Evolutionary conservation across 2,888 invertebrate genomes (phyloP).

Genomic region (Drosophila greeni): DNA sequence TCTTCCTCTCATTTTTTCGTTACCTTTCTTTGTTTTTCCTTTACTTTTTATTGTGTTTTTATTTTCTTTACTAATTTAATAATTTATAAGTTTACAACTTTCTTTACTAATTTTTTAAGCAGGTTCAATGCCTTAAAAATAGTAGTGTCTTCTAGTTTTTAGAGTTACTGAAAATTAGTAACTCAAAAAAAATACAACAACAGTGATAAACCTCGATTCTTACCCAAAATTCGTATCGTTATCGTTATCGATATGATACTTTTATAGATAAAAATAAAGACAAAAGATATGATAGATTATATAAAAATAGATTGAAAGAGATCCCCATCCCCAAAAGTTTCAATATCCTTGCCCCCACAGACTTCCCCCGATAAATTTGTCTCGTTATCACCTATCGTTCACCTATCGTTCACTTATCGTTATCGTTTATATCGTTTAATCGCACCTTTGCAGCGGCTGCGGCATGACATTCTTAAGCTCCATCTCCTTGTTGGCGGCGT

Average conservation of each 20-base stretch:
- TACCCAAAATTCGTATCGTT: background rate
- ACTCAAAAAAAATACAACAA: background rate
- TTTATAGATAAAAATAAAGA: background rate
- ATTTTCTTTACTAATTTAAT: too few species aligned
- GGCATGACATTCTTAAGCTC: slow-evolving; percentile 91
- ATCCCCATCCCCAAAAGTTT: background rate
- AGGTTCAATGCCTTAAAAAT: background rate
- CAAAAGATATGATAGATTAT: too few species aligned
- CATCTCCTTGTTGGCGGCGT: slow-evolving; percentile 91
- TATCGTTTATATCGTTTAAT: slow-evolving; percentile 10
- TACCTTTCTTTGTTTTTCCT: too few species aligned
- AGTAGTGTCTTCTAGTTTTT: background rate
- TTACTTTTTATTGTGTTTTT: too few species aligned
- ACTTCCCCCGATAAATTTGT: background rate
- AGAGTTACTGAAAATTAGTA: background rate
- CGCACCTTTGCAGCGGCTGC: slow-evolving; percentile 90
- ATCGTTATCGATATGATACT: background rate
- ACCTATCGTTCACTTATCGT: too few species aligned
- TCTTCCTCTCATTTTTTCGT: too few species aligned
- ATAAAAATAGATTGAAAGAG: background rate
- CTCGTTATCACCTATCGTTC: slow-evolving; percentile 1
- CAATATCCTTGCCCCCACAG: background rate
- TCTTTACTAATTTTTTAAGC: background rate
- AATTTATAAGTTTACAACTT: too few species aligned
- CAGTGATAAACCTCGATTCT: background rate